phyloP scores from a whole-genome alignment of 35 echinoderm and acorn worm species.

The Heliocidaris erythrogramma region DNA sequence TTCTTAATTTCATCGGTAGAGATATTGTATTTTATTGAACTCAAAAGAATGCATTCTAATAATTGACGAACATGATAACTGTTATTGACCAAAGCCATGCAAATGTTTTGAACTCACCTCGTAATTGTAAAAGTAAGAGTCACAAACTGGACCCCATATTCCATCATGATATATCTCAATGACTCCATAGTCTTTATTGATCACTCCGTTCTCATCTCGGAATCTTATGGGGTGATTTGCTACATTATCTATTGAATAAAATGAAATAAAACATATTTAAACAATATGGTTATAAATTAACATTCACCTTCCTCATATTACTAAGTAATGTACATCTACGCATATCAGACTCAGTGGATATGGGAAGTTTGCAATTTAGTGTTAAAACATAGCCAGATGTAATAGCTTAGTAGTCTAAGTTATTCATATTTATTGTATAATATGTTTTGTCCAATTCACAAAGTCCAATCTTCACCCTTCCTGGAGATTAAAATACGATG shows the following conservation, averaged over 20 bases:
- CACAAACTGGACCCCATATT: constrained; percentile 16
- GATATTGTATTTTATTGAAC: no score
- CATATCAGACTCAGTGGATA: no score
- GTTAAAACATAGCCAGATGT: no score
- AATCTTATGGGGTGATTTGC: constrained; percentile 23
- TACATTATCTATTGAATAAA: background rate
- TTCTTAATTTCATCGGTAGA: no score
- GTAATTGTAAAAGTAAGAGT: background rate
- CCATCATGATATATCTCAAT: constrained; percentile 39
- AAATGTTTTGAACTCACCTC: background rate
- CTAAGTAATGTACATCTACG: background rate
- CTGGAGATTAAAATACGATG: no score
- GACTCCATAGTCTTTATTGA: background rate
- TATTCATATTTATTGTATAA: no score
- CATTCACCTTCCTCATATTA: background rate
- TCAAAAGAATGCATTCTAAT: no score
- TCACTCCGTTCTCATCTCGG: background rate
- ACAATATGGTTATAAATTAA: background rate
- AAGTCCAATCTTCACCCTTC: no score
- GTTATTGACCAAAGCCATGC: background rate
- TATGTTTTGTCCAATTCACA: no score
- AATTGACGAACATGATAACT: no score
- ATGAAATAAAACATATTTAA: background rate
- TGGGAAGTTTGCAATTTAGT: no score
- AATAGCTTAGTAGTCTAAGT: no score